These are phyloP conservation scores for Pedetes capensis DNA, from an alignment of 2,113 vertebrate genomes.

Conservation along the genomic window DNA sequence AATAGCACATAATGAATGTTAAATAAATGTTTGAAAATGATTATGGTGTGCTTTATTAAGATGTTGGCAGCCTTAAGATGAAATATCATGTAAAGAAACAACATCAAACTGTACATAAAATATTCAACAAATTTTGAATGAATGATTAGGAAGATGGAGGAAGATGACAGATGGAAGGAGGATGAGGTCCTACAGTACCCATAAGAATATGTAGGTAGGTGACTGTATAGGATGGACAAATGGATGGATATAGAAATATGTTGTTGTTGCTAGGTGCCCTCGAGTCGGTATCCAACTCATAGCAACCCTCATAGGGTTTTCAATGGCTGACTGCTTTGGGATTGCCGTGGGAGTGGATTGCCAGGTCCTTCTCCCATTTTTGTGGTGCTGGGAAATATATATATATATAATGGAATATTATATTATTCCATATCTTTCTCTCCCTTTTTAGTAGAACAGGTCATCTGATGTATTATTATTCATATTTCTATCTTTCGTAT, in stretches of 20 bases:
- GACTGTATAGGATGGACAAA: not conserved
- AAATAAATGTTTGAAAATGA: conserved; percentile 40
- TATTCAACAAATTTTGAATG: not conserved
- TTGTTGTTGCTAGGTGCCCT: too few species aligned
- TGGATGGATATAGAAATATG: not conserved
- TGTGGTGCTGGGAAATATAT: too few species aligned
- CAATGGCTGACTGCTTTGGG: too few species aligned
- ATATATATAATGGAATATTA: not conserved
- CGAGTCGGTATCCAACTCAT: too few species aligned
- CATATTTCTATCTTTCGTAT: not conserved
- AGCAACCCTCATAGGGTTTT: too few species aligned
- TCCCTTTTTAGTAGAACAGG: not conserved
- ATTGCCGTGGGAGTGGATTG: too few species aligned
- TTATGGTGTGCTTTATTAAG: conserved; percentile 1
- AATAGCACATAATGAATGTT: not conserved
- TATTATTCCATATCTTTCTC: not conserved
- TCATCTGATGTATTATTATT: not conserved
- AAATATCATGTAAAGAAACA: not conserved
- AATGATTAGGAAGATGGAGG: not conserved
- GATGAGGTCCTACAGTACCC: too few species aligned
- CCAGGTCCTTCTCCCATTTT: too few species aligned
- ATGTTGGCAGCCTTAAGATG: conserved; percentile 15
- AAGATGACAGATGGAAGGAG: too few species aligned
- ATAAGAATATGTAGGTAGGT: too few species aligned
- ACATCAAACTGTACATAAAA: not conserved